Conservation (phyloP, 2,797 vertebrate genomes). For the Sparus aurata region DNA sequence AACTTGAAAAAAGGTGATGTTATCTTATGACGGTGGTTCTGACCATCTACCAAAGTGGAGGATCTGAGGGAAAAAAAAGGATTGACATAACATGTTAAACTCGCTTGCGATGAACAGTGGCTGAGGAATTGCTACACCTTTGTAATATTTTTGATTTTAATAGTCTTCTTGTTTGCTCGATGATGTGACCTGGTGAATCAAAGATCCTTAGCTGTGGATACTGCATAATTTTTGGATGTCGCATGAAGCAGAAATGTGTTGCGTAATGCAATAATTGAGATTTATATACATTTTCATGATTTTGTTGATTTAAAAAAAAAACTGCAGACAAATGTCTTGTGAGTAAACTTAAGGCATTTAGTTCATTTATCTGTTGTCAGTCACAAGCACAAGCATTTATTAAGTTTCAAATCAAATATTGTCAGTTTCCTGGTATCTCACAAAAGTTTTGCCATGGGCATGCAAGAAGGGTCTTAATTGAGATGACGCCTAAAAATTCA, state of each 20-base stretch:
- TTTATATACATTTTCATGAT: no score
- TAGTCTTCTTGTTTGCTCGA: neutral
- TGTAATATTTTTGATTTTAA: neutral
- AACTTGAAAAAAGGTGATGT: neutral
- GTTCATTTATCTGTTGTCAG: neutral
- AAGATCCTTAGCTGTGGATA: no score
- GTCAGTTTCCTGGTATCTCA: neutral
- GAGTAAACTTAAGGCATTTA: neutral
- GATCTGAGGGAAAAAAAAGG: neutral
- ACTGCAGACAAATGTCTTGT: neutral
- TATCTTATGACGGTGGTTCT: neutral
- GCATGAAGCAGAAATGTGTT: neutral
- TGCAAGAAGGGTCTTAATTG: neutral
- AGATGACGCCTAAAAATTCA: neutral
- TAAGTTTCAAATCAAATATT: neutral
- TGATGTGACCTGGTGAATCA: neutral
- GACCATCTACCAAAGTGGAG: slow-evolving; percentile 6
- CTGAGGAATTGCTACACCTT: neutral
- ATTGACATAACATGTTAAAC: neutral
- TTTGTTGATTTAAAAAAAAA: neutral
- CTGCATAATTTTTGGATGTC: neutral
- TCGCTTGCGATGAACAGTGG: neutral
- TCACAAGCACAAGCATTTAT: neutral
- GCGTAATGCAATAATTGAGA: neutral
- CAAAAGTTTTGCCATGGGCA: neutral